A percentile compares a stretch with the other conserved stretches of the same genome.
Conservation (phyloP, 2,797 vertebrate species). For the Allobates femoralis region DNA sequence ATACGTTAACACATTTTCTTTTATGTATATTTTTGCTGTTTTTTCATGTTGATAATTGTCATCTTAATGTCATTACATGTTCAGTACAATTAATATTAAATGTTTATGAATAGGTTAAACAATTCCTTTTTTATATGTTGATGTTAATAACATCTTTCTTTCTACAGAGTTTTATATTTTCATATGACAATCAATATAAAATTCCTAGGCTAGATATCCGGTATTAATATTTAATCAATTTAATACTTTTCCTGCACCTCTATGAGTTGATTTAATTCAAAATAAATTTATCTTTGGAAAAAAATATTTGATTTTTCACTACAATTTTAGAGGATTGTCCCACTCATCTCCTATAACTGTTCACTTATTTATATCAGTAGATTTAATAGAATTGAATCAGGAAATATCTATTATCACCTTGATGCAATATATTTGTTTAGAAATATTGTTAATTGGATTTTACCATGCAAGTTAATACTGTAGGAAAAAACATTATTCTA, state of each 20-base stretch:
- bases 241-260: slow-evolving; percentile 34
- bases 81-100: background rate
- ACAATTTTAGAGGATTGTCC: slow-evolving; percentile 29
- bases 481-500: background rate
- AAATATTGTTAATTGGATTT: background rate
- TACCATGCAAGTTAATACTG: background rate
- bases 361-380: slow-evolving; percentile 27
- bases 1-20: background rate
- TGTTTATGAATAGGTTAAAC: background rate
- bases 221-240: slow-evolving; percentile 46
- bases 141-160: slow-evolving; percentile 17
- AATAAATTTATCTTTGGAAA: slow-evolving; percentile 35
- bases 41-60: background rate
- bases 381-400: slow-evolving; percentile 19
- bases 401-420: background rate
- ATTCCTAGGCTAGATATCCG: slow-evolving; percentile 21
- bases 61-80: background rate
- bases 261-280: slow-evolving; percentile 39
- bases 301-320: slow-evolving; percentile 11
- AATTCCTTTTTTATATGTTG: background rate
- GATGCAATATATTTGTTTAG: background rate
- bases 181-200: slow-evolving; percentile 36
- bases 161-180: slow-evolving; percentile 28
- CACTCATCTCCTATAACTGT: slow-evolving; percentile 6
- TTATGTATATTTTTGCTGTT: background rate